Base-by-base conservation (phyloP, 2,888 invertebrate genomes). In the Lycaena phlaeas region DNA sequence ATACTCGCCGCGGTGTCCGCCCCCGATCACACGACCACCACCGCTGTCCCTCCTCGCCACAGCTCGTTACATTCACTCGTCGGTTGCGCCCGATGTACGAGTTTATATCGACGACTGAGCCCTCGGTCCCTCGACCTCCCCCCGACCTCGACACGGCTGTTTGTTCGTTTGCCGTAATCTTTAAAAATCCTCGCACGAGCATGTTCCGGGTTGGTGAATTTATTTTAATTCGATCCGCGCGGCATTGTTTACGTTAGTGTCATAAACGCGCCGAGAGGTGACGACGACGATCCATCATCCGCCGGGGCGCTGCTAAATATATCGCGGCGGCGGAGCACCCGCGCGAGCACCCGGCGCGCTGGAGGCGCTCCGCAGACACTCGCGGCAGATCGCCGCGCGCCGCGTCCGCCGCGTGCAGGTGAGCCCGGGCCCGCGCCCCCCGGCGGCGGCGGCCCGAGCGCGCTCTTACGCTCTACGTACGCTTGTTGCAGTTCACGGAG, bases 361-460 rank as follows among this genome's bases (percentile, higher is more conserved):
- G 92, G 92, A 93, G 91, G 90, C 91, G 77, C 87, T 93, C 87
- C 89, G 92, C 78, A 90, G 90, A 68, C 92, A 92, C 85, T 92
- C 93, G 85, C 90, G 92, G 88, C 92, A 92, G 85, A 91, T 93
- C 82, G 92, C 92, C 86, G 92, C 92, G 75, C 91, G 87, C 74
- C 88, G 88, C 86, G 88, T 89, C 72, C 89, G 91, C 85, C 91
- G 91, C 88, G 92, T 92, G 85, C 92, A 92, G 91, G 92, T 92
- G 81, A 79, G 87, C 59, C 54, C 60, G 53, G 10, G 36, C 46
- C 61, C 11, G 12, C 34, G 63, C 59, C 59, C 59, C 59, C 62
- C 62, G 51, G 61, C 15, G 22, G 61, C 15, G 22, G 58, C 7
- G 7, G 15, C 27, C 3, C 28, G 25, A 26, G 44, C 28, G 5